Percentiles rank a stretch among this genome's conserved stretches.
Evolutionary conservation across 2,113 vertebrate species (phyloP).

Genomic region (Coregonus clupeaformis): DNA sequence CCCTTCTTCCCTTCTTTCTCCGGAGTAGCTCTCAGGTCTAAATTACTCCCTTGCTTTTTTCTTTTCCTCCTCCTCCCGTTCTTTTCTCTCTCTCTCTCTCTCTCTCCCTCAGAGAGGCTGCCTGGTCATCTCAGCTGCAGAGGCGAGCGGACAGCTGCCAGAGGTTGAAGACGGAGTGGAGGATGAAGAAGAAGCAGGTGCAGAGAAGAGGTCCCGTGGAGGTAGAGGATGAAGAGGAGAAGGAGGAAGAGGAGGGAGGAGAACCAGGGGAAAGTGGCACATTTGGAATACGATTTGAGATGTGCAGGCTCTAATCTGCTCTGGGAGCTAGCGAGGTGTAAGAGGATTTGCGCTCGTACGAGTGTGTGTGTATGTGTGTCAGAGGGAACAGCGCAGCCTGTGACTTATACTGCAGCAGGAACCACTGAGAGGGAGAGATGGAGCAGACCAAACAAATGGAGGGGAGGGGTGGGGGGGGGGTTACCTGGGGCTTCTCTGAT

Average conservation of each 20-base stretch:
- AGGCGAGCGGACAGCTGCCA: conserved; percentile 59
- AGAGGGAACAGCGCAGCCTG: conserved; percentile 77
- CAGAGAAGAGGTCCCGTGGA: conserved; percentile 56
- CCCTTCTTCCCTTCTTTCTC: conserved; percentile 20
- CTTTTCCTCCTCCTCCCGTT: conserved; percentile 29
- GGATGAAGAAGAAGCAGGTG: conserved; percentile 49
- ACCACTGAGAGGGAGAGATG: conserved; percentile 76
- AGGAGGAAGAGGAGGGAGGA: conserved; percentile 45
- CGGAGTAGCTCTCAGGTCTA: conserved; percentile 28
- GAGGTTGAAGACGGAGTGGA: conserved; percentile 50
- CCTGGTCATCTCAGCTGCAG: conserved; percentile 70
- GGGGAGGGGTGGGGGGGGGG: conserved; percentile 5
- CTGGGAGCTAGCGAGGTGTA: conserved; percentile 81
- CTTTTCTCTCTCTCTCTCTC: conserved; percentile 1
- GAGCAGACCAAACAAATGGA: conserved; percentile 69
- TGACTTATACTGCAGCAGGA: conserved; percentile 89
- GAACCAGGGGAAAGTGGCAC: conserved; percentile 67
- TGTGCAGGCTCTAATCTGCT: conserved; percentile 78
- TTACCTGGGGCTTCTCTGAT: conserved; percentile 50
- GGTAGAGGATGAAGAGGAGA: background rate
- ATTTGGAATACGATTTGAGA: conserved; percentile 71
- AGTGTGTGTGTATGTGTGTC: conserved; percentile 49
- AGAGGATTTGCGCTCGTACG: conserved; percentile 83
- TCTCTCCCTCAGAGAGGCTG: conserved; percentile 58
- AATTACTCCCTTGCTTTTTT: conserved; percentile 33